Evolutionary conservation across 2,797 vertebrate species (phyloP).

Genomic region (Moxostoma hubbsi): DNA sequence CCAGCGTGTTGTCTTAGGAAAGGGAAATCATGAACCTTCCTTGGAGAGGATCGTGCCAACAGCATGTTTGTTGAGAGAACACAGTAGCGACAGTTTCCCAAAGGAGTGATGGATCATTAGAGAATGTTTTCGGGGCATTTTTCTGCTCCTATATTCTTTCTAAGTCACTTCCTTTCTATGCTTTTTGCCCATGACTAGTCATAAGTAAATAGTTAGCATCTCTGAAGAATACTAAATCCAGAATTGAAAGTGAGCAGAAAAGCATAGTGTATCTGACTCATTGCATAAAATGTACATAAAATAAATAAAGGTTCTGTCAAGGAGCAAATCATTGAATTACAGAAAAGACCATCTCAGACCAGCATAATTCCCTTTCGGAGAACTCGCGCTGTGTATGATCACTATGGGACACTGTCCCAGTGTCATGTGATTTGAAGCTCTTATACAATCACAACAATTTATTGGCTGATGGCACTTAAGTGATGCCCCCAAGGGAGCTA

Average conservation of each 20-base stretch:
- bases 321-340: constrained; percentile 2
- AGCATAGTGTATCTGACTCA: neutral
- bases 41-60: constrained; percentile 34
- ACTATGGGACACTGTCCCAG: too few species aligned
- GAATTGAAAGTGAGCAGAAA: neutral
- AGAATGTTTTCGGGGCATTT: constrained; percentile 39
- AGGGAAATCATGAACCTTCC: constrained; percentile 43
- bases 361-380: too few species aligned
- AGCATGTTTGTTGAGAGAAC: constrained; percentile 36
- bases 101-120: constrained; percentile 43
- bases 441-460: too few species aligned
- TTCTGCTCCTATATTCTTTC: constrained; percentile 19
- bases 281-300: neutral
- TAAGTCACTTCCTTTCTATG: constrained; percentile 22
- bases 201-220: constrained; percentile 12
- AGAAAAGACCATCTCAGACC: too few species aligned
- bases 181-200: neutral
- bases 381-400: too few species aligned
- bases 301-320: neutral
- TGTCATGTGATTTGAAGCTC: too few species aligned
- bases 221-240: neutral
- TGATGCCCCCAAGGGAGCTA: too few species aligned
- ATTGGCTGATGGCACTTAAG: too few species aligned
- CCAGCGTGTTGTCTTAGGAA: constrained; percentile 68
- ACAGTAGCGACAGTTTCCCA: constrained; percentile 29